phyloP scores from a whole-genome alignment of 2,888 invertebrate species.

The Eilema caniola region DNA sequence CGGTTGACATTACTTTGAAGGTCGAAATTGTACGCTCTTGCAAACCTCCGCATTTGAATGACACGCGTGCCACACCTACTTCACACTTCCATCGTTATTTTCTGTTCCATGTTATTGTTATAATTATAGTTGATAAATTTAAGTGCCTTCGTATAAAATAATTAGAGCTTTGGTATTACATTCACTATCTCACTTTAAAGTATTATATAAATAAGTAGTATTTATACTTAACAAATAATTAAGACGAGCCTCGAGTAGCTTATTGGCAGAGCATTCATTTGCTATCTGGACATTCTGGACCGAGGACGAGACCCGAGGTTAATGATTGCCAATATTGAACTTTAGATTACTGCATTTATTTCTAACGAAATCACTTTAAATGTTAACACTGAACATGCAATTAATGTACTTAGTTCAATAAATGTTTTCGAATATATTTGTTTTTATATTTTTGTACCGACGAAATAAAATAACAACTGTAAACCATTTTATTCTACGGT shows the following conservation, averaged over 20 bases:
- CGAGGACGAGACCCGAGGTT: not conserved
- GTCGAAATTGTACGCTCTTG: no score
- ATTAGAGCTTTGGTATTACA: not conserved
- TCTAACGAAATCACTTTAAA: constrained; percentile 3
- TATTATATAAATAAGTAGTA: not conserved
- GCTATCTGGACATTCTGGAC: not conserved
- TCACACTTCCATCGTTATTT: no score
- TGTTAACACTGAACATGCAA: constrained; percentile 19
- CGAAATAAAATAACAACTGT: not conserved
- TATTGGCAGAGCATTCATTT: not conserved
- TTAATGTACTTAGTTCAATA: constrained; percentile 20
- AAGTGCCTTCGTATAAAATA: constrained; percentile 3
- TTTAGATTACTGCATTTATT: constrained; percentile 16
- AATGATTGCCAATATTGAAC: constrained; percentile 7
- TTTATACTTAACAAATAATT: not conserved
- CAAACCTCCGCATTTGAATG: no score
- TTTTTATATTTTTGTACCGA: not conserved
- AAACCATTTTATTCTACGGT: not conserved
- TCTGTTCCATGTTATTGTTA: no score
- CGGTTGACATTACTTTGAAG: no score
- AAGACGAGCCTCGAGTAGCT: not conserved
- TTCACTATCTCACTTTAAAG: not conserved
- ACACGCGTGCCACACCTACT: no score
- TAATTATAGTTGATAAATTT: constrained; percentile 5
- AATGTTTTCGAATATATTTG: constrained; percentile 9